phyloP scores from a whole-genome alignment of 2,888 invertebrate genomes.

The Cantharis lateralis region DNA sequence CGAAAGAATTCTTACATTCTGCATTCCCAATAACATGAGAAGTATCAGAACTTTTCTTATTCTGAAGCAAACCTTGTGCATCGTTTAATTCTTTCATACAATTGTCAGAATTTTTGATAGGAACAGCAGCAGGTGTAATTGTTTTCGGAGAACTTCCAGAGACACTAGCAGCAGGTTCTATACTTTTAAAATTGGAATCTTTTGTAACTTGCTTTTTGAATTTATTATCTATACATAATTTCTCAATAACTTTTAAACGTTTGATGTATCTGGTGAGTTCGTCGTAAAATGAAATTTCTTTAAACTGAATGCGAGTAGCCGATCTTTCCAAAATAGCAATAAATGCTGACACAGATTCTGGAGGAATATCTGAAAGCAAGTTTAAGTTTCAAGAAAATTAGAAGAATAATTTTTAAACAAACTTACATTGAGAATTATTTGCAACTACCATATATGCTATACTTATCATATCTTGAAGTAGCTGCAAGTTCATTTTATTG shows the following conservation, averaged over 20 bases:
- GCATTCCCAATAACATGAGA: too few species aligned
- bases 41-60: too few species aligned
- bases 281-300: neutral
- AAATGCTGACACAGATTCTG: neutral
- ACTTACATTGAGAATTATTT: neutral
- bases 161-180: neutral
- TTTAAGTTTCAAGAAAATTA: neutral
- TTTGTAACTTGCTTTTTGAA: neutral
- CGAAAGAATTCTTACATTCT: too few species aligned
- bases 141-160: neutral
- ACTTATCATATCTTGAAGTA: neutral
- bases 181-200: neutral
- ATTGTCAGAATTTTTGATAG: too few species aligned
- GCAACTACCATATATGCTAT: neutral
- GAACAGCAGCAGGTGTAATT: too few species aligned
- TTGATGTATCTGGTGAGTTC: neutral
- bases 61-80: too few species aligned
- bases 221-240: neutral
- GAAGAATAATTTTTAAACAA: neutral
- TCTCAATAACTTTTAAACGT: neutral
- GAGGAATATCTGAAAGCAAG: neutral
- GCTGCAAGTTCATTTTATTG: neutral
- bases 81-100: too few species aligned
- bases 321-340: slow-evolving; percentile 12
- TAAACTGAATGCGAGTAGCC: neutral